Evolutionary conservation across 2,888 invertebrate species (phyloP).

Genomic region (Branchellion lobata): DNA sequence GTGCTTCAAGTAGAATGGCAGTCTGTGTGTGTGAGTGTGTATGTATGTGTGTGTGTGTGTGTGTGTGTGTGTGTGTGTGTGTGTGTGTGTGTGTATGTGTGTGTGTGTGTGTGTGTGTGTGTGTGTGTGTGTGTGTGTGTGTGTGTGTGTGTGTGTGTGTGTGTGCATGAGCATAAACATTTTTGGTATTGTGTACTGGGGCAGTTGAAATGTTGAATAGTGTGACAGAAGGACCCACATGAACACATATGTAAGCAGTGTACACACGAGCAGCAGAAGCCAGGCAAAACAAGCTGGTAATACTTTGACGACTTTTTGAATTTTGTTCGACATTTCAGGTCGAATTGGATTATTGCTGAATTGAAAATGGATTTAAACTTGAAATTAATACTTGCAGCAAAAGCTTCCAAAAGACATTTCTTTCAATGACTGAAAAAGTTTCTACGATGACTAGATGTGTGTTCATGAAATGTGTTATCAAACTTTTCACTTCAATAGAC

Average conservation of each 20-base stretch:
- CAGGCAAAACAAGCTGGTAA: conserved; percentile 94
- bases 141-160: too few species aligned
- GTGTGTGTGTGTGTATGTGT: background rate
- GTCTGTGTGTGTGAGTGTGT: conserved; percentile 16
- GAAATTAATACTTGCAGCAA: too few species aligned
- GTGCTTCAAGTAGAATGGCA: conserved; percentile 39
- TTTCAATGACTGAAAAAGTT: too few species aligned
- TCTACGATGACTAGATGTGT: too few species aligned
- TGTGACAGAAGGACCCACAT: conserved; percentile 75
- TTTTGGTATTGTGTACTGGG: background rate
- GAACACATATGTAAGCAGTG: conserved; percentile 90
- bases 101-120: conserved; percentile 5
- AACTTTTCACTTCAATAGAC: too few species aligned
- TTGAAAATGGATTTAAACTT: too few species aligned
- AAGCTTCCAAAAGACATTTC: too few species aligned
- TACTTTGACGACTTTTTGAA: conserved; percentile 46
- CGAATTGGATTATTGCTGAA: too few species aligned
- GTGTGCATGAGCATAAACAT: too few species aligned
- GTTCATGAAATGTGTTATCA: too few species aligned
- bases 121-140: too few species aligned
- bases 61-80: conserved; percentile 8
- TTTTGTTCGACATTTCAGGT: conserved; percentile 17
- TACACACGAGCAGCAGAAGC: conserved; percentile 88
- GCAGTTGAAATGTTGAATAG: background rate
- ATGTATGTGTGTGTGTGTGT: background rate